These are phyloP conservation scores for Zophobas morio DNA, from an alignment of 1,140 invertebrate species.

Conservation along the genomic window DNA sequence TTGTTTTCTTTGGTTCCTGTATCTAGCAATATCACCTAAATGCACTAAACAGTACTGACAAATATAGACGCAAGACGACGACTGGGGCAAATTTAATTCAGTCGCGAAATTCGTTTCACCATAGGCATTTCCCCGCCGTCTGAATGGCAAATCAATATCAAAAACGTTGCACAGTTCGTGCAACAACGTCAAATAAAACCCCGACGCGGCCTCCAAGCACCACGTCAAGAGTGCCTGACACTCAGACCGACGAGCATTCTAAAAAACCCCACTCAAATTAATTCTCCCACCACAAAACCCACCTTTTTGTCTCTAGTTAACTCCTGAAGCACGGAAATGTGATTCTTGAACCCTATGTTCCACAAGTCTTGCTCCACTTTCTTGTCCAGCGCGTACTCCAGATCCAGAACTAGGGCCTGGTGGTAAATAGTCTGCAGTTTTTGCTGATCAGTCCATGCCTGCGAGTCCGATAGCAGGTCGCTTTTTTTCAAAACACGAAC, in stretches of 20 bases:
- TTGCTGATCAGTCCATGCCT: conserved; percentile 75
- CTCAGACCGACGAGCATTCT: conserved; percentile 81
- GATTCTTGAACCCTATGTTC: conserved; percentile 91
- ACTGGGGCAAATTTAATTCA: conserved; percentile 71
- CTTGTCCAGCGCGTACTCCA: conserved; percentile 90
- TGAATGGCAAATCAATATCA: conserved; percentile 85
- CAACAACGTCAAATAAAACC: conserved; percentile 86
- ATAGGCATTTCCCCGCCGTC: conserved; percentile 66
- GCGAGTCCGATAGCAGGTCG: conserved; percentile 75
- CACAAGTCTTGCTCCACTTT: conserved; percentile 92
- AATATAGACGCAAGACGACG: conserved; percentile 84
- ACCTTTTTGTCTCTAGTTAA: conserved; percentile 85
- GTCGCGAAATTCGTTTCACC: conserved; percentile 57
- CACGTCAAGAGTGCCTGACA: conserved; percentile 82
- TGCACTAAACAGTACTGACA: conserved; percentile 91
- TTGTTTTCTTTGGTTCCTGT: conserved; percentile 83
- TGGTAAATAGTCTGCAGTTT: conserved; percentile 85
- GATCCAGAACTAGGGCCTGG: conserved; percentile 83
- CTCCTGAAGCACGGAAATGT: conserved; percentile 84
- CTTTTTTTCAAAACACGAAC: conserved; percentile 76
- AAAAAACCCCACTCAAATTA: conserved; percentile 56
- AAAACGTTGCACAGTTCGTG: conserved; percentile 88
- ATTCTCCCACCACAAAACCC: background rate
- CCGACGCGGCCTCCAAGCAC: conserved; percentile 87
- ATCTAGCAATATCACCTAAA: conserved; percentile 88